Evolutionary conservation across 2,888 invertebrate genomes (phyloP).

Genomic region (Lochmaea capreae): DNA sequence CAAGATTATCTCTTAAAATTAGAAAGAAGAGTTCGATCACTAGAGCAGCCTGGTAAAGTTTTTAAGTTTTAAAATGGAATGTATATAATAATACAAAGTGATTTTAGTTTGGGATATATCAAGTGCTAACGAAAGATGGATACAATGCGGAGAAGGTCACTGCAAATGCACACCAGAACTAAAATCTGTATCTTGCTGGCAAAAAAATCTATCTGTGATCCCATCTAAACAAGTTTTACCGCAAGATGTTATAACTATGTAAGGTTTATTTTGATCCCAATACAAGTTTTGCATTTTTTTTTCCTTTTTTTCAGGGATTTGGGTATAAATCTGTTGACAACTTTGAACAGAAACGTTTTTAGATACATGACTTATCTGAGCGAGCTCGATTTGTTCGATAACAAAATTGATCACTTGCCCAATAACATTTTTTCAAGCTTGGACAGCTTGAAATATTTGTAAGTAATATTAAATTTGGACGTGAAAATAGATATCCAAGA

Average conservation of each 20-base stretch:
- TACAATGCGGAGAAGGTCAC: slow-evolving; percentile 72
- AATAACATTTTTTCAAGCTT: slow-evolving; percentile 74
- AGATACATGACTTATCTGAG: slow-evolving; percentile 73
- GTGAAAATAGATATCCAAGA: too few relatives aligned
- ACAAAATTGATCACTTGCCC: slow-evolving; percentile 76
- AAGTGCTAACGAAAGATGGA: slow-evolving; percentile 71
- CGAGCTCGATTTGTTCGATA: slow-evolving; percentile 80
- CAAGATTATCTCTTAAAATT: slow-evolving; percentile 67
- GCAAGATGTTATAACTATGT: slow-evolving; percentile 74
- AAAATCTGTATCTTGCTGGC: slow-evolving; percentile 77
- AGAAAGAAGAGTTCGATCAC: slow-evolving; percentile 74
- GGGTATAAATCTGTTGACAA: slow-evolving; percentile 76
- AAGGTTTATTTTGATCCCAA: slow-evolving; percentile 51
- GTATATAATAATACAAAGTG: too few relatives aligned
- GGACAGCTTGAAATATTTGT: slow-evolving; percentile 74
- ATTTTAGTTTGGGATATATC: slow-evolving; percentile 75
- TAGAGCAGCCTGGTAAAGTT: slow-evolving; percentile 76
- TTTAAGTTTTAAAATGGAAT: background rate
- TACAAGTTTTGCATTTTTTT: background rate
- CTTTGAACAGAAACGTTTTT: slow-evolving; percentile 78
- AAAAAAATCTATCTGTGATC: slow-evolving; percentile 71
- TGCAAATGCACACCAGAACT: slow-evolving; percentile 76
- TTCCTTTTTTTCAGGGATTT: slow-evolving; percentile 72
- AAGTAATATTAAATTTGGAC: slow-evolving; percentile 63
- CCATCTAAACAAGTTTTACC: slow-evolving; percentile 74